Evolutionary conservation across 2,113 vertebrate genomes (phyloP), one percentile per base, ranked within the genome.

Genomic region (Mirounga angustirostris): DNA sequence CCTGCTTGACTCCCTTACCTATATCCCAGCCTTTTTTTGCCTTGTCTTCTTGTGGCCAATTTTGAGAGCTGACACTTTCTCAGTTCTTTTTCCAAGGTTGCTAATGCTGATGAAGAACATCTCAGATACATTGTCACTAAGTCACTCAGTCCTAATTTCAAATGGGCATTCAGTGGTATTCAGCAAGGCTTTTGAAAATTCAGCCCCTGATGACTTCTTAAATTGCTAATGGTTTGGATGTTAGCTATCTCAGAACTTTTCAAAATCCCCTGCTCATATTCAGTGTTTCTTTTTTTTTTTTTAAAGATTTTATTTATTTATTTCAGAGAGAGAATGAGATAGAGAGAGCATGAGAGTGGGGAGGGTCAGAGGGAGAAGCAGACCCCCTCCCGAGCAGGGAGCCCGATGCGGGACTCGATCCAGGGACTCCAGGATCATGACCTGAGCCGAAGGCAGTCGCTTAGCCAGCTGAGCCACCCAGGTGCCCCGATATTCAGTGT

Each of bases 231-330:
- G 78, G 13, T 73, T 91, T 89, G 15, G 52, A 88, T 74, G 24
- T 84, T 63, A 84, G 43, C 11, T 78, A 21, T 89, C 24, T 63
- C n/a, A 56, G 95, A 80, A n/a, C 9, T 88, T 94, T 91, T 61
- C 33, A 91, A 86, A 92, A 80, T 65, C 22, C 56, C 11, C 46
- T 50, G n/a, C 50, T 87, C 26, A 67, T 43, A 82, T 26, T 81
- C 19, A 81, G 21, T 8, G 14, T 46, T 85, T 69, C 58, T 81
- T 40, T 40, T 40, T 40, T 40, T 36, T 40, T 40, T 40, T 40
- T 40, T 40, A 40, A 40, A 40, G 40, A 40, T 40, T 40, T 40
- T 40, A 40, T 40, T 40, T 40, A 40, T 40, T 40, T 40, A 40
- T 40, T 40, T 40, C 3, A 40, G 40, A 40, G 3, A 40, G 40